Conservation (phyloP, 1,140 invertebrate species). For the Papilio polytes region DNA sequence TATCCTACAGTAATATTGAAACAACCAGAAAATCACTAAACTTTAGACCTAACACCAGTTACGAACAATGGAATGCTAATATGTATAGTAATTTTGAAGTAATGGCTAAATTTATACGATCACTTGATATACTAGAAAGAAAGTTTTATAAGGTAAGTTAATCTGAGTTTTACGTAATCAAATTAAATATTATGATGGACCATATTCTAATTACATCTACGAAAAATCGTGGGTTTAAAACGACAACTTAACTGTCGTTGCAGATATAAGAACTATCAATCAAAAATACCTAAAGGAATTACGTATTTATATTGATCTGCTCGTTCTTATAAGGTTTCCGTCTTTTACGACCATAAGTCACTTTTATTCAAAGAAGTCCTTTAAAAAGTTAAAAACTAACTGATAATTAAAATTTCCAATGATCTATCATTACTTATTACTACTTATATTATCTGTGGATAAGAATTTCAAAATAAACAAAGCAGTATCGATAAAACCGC, state of each 20-base stretch:
- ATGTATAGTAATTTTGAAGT: slow-evolving; percentile 10
- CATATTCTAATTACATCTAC: too few relatives aligned
- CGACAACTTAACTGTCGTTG: too few relatives aligned
- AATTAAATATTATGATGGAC: too few relatives aligned
- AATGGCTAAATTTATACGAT: slow-evolving; percentile 44
- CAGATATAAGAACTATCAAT: too few relatives aligned
- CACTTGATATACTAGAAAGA: slow-evolving; percentile 54
- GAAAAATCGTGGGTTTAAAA: too few relatives aligned
- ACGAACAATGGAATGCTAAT: slow-evolving; percentile 26
- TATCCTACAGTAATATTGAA: not conserved
- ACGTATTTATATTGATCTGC: too few relatives aligned
- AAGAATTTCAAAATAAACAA: not conserved
- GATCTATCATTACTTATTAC: too few relatives aligned
- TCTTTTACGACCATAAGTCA: too few relatives aligned
- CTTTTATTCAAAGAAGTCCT: too few relatives aligned
- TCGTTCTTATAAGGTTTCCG: too few relatives aligned
- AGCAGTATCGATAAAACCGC: not conserved
- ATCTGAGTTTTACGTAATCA: not conserved
- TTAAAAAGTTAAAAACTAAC: not conserved
- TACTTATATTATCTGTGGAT: not conserved
- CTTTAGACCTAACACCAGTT: not conserved
- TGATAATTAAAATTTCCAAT: not conserved
- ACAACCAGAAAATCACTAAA: not conserved
- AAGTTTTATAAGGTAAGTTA: slow-evolving; percentile 61
- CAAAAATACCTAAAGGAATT: too few relatives aligned